Percentiles rank a stretch among this genome's conserved stretches.
phyloP scores from a whole-genome alignment of 2,888 invertebrate genomes.

The Stenodera caucasica region DNA sequence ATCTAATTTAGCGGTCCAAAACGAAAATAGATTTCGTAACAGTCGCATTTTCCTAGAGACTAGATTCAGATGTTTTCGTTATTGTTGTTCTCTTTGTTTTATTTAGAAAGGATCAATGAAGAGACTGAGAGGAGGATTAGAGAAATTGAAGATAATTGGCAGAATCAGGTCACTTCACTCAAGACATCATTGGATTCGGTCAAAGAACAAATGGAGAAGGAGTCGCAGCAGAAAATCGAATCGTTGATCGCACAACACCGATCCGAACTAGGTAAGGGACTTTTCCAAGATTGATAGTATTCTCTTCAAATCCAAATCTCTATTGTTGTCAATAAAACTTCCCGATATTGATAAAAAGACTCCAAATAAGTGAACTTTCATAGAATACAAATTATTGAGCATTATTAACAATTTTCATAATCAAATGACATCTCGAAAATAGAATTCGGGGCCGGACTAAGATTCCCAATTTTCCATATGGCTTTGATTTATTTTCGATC shows the following conservation, averaged over 20 bases:
- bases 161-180: slow-evolving; percentile 53
- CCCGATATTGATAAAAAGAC: no score
- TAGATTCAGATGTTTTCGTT: neutral
- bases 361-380: no score
- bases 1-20: neutral
- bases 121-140: slow-evolving; percentile 53
- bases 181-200: slow-evolving; percentile 55
- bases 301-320: neutral
- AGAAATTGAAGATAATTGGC: slow-evolving; percentile 54
- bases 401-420: no score
- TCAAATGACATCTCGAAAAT: no score
- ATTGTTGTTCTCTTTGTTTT: slow-evolving; percentile 1
- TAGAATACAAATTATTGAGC: no score
- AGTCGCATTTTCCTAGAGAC: neutral
- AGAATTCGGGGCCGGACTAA: no score
- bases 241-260: slow-evolving; percentile 62
- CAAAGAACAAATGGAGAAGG: slow-evolving; percentile 58
- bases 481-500: no score
- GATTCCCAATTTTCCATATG: no score
- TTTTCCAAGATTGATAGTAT: neutral
- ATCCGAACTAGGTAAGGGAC: slow-evolving; percentile 61
- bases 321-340: no score
- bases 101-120: slow-evolving; percentile 52
- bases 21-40: slow-evolving; percentile 3
- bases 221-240: slow-evolving; percentile 55